Evolutionary conservation across 2,888 invertebrate species (phyloP).

Genomic region (Dolichomitus sp.): DNA sequence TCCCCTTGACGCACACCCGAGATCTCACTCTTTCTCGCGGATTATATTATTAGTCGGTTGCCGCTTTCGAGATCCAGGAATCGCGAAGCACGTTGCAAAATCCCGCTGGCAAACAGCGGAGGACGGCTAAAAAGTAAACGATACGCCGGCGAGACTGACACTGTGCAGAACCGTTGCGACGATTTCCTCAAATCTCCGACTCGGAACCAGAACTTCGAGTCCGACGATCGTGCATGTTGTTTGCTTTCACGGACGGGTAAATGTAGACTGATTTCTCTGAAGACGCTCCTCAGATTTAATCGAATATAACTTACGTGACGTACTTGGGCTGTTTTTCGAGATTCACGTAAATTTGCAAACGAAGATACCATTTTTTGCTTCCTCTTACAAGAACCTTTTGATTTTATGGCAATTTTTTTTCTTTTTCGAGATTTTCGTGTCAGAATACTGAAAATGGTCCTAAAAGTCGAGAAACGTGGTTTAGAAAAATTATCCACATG

Average conservation of each 20-base stretch:
- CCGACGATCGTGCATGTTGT: conserved; percentile 13
- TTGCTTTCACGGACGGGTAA: conserved; percentile 29
- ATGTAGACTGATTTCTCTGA: conserved; percentile 36
- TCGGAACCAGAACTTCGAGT: conserved; percentile 34
- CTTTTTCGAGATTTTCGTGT: too few species aligned
- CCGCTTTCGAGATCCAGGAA: conserved; percentile 38
- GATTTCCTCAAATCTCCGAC: conserved; percentile 49
- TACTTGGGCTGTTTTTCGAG: neutral
- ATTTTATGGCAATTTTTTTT: neutral
- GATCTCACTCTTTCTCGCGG: conserved; percentile 45
- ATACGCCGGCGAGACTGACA: conserved; percentile 14
- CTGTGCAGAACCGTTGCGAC: conserved; percentile 31
- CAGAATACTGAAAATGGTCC: too few species aligned
- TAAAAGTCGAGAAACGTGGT: too few species aligned
- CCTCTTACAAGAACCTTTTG: neutral
- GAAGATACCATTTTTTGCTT: neutral
- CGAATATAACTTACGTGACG: neutral
- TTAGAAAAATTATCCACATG: too few species aligned
- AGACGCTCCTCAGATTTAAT: neutral
- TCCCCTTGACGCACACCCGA: conserved; percentile 32
- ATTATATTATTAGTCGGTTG: conserved; percentile 62
- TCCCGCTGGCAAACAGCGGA: conserved; percentile 7
- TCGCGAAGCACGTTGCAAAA: conserved; percentile 4
- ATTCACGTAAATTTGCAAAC: neutral
- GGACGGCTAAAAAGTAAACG: conserved; percentile 6